phyloP scores from a whole-genome alignment of 2,888 invertebrate genomes.

The Tholera decimalis region DNA sequence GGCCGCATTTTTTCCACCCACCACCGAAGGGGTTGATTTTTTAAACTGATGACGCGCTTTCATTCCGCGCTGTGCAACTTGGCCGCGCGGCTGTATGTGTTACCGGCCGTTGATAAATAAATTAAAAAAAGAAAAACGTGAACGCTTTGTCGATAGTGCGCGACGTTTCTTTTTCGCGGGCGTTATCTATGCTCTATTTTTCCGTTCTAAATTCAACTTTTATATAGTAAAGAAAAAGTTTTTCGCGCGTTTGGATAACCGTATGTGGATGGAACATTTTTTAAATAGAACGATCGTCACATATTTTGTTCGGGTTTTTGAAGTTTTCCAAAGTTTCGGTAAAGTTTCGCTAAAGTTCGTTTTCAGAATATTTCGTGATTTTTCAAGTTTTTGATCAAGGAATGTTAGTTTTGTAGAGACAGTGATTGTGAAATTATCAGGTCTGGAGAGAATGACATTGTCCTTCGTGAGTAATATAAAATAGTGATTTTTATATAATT shows the following conservation, averaged over 20 bases:
- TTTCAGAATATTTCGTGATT: slow-evolving; percentile 25
- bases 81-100: slow-evolving; percentile 90
- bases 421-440: slow-evolving; percentile 77
- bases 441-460: slow-evolving; percentile 89
- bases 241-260: slow-evolving; percentile 58
- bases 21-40: slow-evolving; percentile 91
- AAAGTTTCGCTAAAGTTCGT: slow-evolving; percentile 52
- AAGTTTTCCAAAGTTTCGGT: slow-evolving; percentile 57
- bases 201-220: slow-evolving; percentile 81
- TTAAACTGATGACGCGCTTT: slow-evolving; percentile 92
- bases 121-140: slow-evolving; percentile 80
- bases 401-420: slow-evolving; percentile 71
- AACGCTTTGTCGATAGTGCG: slow-evolving; percentile 89
- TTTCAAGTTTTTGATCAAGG: slow-evolving; percentile 53
- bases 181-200: slow-evolving; percentile 82
- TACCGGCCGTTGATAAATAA: slow-evolving; percentile 87
- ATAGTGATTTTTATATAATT: slow-evolving; percentile 18
- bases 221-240: slow-evolving; percentile 68
- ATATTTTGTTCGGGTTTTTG: slow-evolving; percentile 42
- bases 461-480: slow-evolving; percentile 86
- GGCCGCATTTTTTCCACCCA: slow-evolving; percentile 89
- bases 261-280: slow-evolving; percentile 49
- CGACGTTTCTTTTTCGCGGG: slow-evolving; percentile 83
- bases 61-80: slow-evolving; percentile 91
- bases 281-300: slow-evolving; percentile 42